Conservation (phyloP, 1,140 invertebrate species). For the Ips nitidus region DNA sequence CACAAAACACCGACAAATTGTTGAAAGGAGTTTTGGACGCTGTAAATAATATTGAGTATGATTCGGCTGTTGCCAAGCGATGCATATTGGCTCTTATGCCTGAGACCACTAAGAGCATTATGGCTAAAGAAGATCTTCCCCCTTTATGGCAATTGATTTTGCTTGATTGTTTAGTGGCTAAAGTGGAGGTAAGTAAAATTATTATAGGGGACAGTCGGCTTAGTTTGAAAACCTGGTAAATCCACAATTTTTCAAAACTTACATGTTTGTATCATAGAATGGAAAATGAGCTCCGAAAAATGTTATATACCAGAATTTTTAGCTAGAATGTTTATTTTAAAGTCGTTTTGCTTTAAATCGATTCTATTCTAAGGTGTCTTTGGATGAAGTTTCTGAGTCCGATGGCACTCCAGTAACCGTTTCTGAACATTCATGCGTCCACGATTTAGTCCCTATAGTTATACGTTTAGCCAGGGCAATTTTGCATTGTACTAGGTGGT, state of each 20-base stretch:
- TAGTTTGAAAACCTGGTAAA: background rate
- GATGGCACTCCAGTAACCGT: conserved; percentile 22
- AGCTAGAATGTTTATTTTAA: background rate
- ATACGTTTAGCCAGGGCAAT: conserved; percentile 63
- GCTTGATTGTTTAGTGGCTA: conserved; percentile 68
- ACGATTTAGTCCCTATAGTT: conserved; percentile 65
- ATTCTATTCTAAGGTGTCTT: conserved; percentile 55
- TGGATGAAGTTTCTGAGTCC: conserved; percentile 51
- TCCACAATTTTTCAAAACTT: background rate
- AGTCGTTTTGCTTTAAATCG: background rate
- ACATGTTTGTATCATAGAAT: no score
- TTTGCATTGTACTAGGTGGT: conserved; percentile 53
- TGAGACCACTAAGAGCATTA: conserved; percentile 53
- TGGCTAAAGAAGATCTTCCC: conserved; percentile 60
- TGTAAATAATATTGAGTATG: conserved; percentile 67
- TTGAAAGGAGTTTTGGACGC: conserved; percentile 69
- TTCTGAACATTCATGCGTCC: conserved; percentile 47
- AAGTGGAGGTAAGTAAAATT: conserved; percentile 52
- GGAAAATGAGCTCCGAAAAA: no score
- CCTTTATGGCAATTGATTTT: conserved; percentile 67
- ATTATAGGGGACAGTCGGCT: background rate
- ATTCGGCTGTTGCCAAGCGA: conserved; percentile 70
- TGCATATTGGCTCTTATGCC: conserved; percentile 66
- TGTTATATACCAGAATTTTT: no score
- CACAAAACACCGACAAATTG: conserved; percentile 76